A percentile compares a stretch with the other conserved stretches of the same genome.
Conservation (phyloP, 2,113 vertebrate species). For the Felis chaus region DNA sequence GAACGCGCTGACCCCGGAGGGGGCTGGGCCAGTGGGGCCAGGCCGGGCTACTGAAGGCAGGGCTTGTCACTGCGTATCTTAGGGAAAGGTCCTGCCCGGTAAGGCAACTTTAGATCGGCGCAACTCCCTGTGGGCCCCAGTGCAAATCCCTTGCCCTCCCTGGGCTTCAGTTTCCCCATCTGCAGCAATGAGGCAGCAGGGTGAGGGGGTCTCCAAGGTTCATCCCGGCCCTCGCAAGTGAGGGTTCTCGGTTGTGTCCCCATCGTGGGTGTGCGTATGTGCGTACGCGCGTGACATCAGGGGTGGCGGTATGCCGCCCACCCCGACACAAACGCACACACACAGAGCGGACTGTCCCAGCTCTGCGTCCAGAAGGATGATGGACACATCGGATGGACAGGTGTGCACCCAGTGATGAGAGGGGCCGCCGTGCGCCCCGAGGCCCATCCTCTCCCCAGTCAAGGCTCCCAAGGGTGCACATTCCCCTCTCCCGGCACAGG, state of each 20-base stretch:
- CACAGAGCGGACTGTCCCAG: not conserved
- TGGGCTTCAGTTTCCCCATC: not conserved
- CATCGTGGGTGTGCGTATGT: accelerated
- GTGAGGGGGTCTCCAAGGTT: not conserved
- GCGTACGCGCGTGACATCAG: not conserved
- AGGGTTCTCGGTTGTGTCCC: not conserved
- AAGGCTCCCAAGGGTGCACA: not conserved
- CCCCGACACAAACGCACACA: not conserved
- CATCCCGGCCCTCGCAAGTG: not conserved
- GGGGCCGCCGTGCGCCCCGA: accelerated
- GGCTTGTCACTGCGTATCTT: too few relatives aligned
- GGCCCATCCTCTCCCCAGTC: not conserved
- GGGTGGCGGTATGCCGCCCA: not conserved
- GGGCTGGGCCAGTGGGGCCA: accelerated
- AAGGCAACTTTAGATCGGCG: not conserved
- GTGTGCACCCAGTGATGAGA: too few relatives aligned
- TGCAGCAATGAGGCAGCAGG: not conserved
- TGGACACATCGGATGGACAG: accelerated
- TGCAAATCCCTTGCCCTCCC: not conserved
- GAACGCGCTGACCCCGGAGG: accelerated
- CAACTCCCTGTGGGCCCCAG: not conserved
- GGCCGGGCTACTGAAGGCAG: not conserved
- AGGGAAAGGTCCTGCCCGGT: not conserved
- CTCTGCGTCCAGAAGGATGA: not conserved
- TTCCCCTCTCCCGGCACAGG: not conserved